Conservation (phyloP, 2,888 invertebrate species). For the Tupiocoris notatus region DNA sequence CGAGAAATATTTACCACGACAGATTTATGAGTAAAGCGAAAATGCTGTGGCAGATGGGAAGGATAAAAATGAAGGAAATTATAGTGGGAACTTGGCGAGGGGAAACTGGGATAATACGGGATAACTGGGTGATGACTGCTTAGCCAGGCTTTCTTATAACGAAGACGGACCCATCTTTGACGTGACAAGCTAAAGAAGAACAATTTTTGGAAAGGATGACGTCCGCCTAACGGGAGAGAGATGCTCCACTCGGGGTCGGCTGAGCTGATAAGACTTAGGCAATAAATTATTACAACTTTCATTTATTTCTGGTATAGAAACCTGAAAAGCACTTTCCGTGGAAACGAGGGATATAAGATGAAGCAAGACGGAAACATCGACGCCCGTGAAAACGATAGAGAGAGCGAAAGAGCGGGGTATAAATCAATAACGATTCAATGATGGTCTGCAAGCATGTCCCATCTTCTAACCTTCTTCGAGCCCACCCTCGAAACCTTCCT, state of each 20-base stretch:
- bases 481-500: neutral
- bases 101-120: neutral
- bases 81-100: neutral
- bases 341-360: neutral
- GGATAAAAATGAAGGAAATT: neutral
- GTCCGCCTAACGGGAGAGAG: neutral
- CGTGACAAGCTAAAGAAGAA: neutral
- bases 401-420: slow-evolving; percentile 20
- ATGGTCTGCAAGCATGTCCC: slow-evolving; percentile 42
- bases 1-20: neutral
- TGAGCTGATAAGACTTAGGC: slow-evolving; percentile 34
- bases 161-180: neutral
- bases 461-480: slow-evolving; percentile 12
- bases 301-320: slow-evolving; percentile 39
- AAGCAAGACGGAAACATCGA: neutral
- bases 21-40: neutral
- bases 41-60: neutral
- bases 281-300: slow-evolving; percentile 46
- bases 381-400: slow-evolving; percentile 4
- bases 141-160: neutral
- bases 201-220: neutral
- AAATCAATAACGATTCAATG: slow-evolving; percentile 44
- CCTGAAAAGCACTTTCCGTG: neutral
- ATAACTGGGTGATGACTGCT: neutral
- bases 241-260: neutral